Evolutionary conservation across 2,797 vertebrate species (phyloP), one percentile per base, ranked within the genome.

Genomic region (Tolypeutes matacus): DNA sequence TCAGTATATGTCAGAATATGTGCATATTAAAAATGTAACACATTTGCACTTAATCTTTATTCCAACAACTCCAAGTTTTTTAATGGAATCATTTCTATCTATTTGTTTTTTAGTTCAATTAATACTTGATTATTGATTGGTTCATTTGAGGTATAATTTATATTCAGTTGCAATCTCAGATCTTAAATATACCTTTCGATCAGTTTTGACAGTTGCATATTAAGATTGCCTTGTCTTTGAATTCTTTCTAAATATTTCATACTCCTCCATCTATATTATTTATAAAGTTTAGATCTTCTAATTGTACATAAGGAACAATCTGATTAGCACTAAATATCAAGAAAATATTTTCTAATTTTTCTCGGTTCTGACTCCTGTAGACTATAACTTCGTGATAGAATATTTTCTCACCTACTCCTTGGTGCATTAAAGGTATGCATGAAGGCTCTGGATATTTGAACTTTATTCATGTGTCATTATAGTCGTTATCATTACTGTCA

Each of bases 21-120:
- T 82, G 21, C 51, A 82, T 76, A 69, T 49, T 81, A 51, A 95
- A 86, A n/a, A 17, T 12, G 46, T 64, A 73, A 36, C 20, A 65
- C 4, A 6, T 75, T 91, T 9, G 3, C 49, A 49, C 8, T 58
- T 81, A 64, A 12, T 53, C 58, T 91, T 84, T 84, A 89, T n/a
- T 15, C 51, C 7, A 86, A 91, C 0, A 72, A 34, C 2, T 51
- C 29, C 34, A 82, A 17, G 27, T 0, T 21, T 67, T 64, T 62
- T 69, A 49, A 23, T 69, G 7, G 7, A 91, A 39, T 76, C 69
- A 3, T 75, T 91, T 49, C 4, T 29, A 36, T 75, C 23, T 34
- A 18, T 46, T 94, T 93, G 7, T 27, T 70, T 39, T 82, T 85
- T 94, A 73, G 81, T 91, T 91, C 5, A 64, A 27, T 69, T 15